These are phyloP conservation scores for Thera obeliscata DNA, from an alignment of 2,888 invertebrate genomes.

Conservation along the genomic window DNA sequence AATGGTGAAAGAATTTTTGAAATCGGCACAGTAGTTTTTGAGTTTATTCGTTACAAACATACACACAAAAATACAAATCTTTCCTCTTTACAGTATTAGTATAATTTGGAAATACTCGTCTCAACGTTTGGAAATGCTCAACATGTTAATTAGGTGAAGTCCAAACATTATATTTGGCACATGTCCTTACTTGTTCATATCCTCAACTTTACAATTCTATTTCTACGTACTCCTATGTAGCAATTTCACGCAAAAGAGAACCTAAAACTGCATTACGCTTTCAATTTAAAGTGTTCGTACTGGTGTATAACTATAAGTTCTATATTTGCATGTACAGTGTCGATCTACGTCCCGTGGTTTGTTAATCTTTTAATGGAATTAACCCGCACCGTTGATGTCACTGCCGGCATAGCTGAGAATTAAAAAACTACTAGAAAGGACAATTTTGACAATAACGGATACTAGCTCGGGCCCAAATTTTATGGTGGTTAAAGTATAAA, in stretches of 20 bases:
- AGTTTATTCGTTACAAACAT: too few relatives aligned
- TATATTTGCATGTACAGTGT: constrained; percentile 51
- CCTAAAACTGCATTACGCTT: constrained; percentile 16
- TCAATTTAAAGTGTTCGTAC: constrained; percentile 22
- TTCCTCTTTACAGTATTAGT: too few relatives aligned
- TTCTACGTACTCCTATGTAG: neutral
- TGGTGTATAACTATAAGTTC: constrained; percentile 12
- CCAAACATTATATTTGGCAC: neutral
- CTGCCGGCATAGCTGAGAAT: constrained; percentile 60
- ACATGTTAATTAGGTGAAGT: too few relatives aligned
- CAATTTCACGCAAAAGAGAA: neutral
- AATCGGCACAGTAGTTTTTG: too few relatives aligned
- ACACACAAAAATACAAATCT: too few relatives aligned
- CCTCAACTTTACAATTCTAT: neutral
- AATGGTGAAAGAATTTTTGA: too few relatives aligned
- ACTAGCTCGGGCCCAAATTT: too few relatives aligned
- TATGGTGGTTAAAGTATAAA: too few relatives aligned
- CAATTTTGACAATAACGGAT: too few relatives aligned
- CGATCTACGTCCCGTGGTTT: constrained; percentile 67
- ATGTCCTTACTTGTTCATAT: neutral
- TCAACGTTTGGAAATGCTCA: too few relatives aligned
- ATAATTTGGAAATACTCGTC: too few relatives aligned
- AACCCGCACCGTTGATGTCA: constrained; percentile 71
- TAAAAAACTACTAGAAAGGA: neutral
- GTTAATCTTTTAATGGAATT: constrained; percentile 81